A percentile compares a stretch with the other conserved stretches of the same genome.
These are phyloP conservation scores for Cottus gobio DNA, from an alignment of 2,113 vertebrate genomes.

Conservation along the genomic window DNA sequence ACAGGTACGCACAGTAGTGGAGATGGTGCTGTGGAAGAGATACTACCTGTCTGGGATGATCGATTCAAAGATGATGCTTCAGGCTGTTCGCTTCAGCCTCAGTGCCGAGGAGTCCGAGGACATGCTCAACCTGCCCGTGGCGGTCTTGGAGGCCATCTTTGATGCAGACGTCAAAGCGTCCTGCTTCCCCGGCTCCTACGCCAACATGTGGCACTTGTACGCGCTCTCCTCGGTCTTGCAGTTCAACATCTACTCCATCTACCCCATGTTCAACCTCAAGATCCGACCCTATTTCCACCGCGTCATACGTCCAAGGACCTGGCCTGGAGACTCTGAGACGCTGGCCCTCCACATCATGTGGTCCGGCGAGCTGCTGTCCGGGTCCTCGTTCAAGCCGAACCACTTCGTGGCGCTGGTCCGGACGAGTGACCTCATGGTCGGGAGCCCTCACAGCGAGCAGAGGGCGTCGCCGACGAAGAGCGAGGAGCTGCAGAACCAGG, in stretches of 20 bases:
- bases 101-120: constrained; percentile 91
- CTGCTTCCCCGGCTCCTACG: constrained; percentile 92
- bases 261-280: constrained; percentile 96
- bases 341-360: constrained; percentile 94
- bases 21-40: constrained; percentile 93
- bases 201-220: constrained; percentile 97
- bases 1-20: constrained; percentile 92
- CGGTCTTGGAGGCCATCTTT: constrained; percentile 94
- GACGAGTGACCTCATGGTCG: constrained; percentile 76
- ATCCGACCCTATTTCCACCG: constrained; percentile 96
- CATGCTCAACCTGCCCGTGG: constrained; percentile 89
- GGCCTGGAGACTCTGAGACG: constrained; percentile 68
- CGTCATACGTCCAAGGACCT: constrained; percentile 89
- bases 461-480: constrained; percentile 76
- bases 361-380: constrained; percentile 88
- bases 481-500: constrained; percentile 82
- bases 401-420: constrained; percentile 91
- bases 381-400: constrained; percentile 88
- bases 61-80: constrained; percentile 97
- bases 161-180: constrained; percentile 95
- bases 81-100: constrained; percentile 94
- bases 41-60: constrained; percentile 97
- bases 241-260: constrained; percentile 94
- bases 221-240: constrained; percentile 91
- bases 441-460: constrained; percentile 56